Base-by-base conservation (phyloP, 2,113 vertebrate species). In the Mobula hypostoma region DNA sequence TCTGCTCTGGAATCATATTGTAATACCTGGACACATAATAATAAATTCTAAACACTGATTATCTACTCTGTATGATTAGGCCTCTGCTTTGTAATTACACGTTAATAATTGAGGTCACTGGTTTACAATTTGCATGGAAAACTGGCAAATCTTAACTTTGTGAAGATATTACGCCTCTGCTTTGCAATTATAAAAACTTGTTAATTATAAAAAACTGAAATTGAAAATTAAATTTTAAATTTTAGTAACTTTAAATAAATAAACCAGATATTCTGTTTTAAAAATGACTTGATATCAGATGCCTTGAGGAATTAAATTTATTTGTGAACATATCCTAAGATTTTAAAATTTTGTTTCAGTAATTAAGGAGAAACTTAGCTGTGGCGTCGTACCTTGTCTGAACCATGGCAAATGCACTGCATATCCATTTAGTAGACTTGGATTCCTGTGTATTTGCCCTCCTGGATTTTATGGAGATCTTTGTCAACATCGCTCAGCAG, bases 401-500 rank as follows among this genome's bases (percentile, higher is more conserved):
- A 93, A 93, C 91, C 40, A 93, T 76, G 91, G 91, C 24, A 93
- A 36, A 29, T 93, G 91, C 56, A 93, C 91, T 74, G 74, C 40
- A 48, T 6, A 74, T 93, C 70, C 68, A 74, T 14, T 56, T 48
- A 56, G 40, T 72, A 74, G 40, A 15, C 91, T 93, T 93, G 91
- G 91, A 93, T 93, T 93, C 70, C 40, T 93, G 40, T 93, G 91
- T 56, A 56, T 93, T 93, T 93, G 91, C 24, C 70, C 91, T 93
- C 40, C 91, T 76, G 91, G 91, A 93, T 93, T 74, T 93, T 74
- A 74, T 40, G 91, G 91, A 27, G 68, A 93, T 12, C 48, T 93
- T 27, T 93, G 91, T 72, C 66, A 92, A 74, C 66, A 92, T 92
- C 90, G 32, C 40, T 1, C 66, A 72, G 24, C 15, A 29, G 91